phyloP scores from a whole-genome alignment of 2,888 invertebrate genomes.

The Scaptomyza polygonia region DNA sequence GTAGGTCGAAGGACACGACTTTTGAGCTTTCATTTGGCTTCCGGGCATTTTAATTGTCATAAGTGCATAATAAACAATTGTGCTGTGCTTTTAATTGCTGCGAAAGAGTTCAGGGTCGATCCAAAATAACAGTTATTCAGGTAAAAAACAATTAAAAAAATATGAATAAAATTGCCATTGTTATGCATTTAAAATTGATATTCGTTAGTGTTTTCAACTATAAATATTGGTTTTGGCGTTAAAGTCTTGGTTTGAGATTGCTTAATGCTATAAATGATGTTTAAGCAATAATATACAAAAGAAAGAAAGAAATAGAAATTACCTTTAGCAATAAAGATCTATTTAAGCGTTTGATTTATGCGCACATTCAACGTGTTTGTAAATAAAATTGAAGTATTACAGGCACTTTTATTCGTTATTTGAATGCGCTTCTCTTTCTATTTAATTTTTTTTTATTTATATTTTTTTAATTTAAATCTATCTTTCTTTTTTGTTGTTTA shows the following conservation, averaged over 20 bases:
- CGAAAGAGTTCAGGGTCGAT: slow-evolving; percentile 45
- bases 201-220: background rate
- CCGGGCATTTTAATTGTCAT: slow-evolving; percentile 58
- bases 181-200: slow-evolving; percentile 1
- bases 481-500: slow-evolving; percentile 9
- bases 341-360: slow-evolving; percentile 53
- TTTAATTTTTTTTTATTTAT: slow-evolving; percentile 3
- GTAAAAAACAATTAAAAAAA: background rate
- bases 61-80: slow-evolving; percentile 1
- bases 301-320: slow-evolving; percentile 41
- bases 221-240: slow-evolving; percentile 13
- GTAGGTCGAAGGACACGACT: slow-evolving; percentile 63
- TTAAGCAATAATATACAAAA: background rate
- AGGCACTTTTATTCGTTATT: slow-evolving; percentile 49
- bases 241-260: slow-evolving; percentile 11
- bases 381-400: slow-evolving; percentile 14
- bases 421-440: slow-evolving; percentile 7
- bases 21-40: slow-evolving; percentile 47
- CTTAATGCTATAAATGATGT: background rate
- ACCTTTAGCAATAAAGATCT: slow-evolving; percentile 53
- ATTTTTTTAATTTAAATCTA: slow-evolving; percentile 5
- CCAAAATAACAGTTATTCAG: slow-evolving; percentile 14
- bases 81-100: slow-evolving; percentile 50
- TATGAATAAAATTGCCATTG: background rate
- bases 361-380: slow-evolving; percentile 25